Percentiles rank a stretch among this genome's conserved stretches.
Evolutionary conservation across 2,888 invertebrate genomes (phyloP).

Genomic region (Luffia ferchaultella): DNA sequence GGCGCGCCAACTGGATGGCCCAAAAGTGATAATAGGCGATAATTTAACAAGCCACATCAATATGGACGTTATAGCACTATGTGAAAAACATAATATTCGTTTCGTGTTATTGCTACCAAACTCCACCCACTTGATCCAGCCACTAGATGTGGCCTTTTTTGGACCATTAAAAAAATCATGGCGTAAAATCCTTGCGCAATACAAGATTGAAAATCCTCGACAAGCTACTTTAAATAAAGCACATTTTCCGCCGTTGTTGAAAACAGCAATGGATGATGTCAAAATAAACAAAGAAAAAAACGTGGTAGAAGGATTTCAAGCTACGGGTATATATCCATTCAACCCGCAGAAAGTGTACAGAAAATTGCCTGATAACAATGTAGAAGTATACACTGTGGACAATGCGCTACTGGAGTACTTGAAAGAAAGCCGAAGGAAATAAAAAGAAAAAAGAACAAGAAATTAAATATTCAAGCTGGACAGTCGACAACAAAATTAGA

Average conservation of each 20-base stretch:
- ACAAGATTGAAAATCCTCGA: constrained; percentile 15
- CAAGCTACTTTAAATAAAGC: constrained; percentile 16
- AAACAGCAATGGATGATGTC: constrained; percentile 8
- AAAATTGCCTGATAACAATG: background rate
- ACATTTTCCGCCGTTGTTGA: constrained; percentile 14
- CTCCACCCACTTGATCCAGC: no score
- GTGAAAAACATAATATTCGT: constrained; percentile 1
- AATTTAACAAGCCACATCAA: constrained; percentile 18
- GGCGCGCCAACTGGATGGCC: constrained; percentile 9
- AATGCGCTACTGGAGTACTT: background rate
- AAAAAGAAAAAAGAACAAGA: background rate
- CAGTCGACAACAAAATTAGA: background rate
- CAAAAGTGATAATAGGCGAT: constrained; percentile 15
- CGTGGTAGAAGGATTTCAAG: constrained; percentile 14
- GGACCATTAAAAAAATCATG: constrained; percentile 16
- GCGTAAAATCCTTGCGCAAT: constrained; percentile 14
- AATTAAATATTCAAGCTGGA: background rate
- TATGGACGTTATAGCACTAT: constrained; percentile 10
- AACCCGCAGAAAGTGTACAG: background rate
- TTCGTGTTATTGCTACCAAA: constrained; percentile 15
- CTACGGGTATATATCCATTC: constrained; percentile 10
- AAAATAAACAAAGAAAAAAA: constrained; percentile 3
- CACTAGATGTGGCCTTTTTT: constrained; percentile 18
- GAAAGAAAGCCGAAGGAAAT: background rate
- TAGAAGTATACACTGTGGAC: background rate